Evolutionary conservation across 1,140 invertebrate species (phyloP).

Genomic region (Zaprionus vittiger): DNA sequence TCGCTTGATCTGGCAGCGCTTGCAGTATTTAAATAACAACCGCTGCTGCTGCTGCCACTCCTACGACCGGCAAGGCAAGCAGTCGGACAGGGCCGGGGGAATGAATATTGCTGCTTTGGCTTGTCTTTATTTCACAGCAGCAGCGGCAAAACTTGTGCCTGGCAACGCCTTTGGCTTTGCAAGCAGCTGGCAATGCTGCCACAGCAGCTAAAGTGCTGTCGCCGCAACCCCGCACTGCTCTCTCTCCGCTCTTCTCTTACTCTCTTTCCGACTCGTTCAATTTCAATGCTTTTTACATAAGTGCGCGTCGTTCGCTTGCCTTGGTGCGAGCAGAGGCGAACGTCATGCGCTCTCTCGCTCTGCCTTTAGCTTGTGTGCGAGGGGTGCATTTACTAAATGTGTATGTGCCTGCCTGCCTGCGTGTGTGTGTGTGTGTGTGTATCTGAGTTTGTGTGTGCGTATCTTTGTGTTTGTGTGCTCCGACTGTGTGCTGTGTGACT

Average conservation of each 20-base stretch:
- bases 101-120: slow-evolving; percentile 45
- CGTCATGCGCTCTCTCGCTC: slow-evolving; percentile 3
- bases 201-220: slow-evolving; percentile 39
- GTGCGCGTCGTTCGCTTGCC: slow-evolving; percentile 55
- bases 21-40: slow-evolving; percentile 58
- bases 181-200: slow-evolving; percentile 55
- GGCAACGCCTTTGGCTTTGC: slow-evolving; percentile 58
- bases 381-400: slow-evolving; percentile 64
- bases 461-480: slow-evolving; percentile 14
- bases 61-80: slow-evolving; percentile 58
- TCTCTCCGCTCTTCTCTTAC: slow-evolving; percentile 24
- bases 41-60: slow-evolving; percentile 59
- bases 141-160: slow-evolving; percentile 41
- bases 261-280: slow-evolving; percentile 63
- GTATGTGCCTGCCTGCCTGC: slow-evolving; percentile 4
- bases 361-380: slow-evolving; percentile 31
- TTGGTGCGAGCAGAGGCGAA: slow-evolving; percentile 33
- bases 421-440: slow-evolving; percentile 8
- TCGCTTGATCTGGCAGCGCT: slow-evolving; percentile 36
- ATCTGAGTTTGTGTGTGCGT: slow-evolving; percentile 19
- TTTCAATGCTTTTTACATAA: slow-evolving; percentile 82
- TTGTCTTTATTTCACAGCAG: slow-evolving; percentile 52
- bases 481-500: slow-evolving; percentile 39
- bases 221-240: slow-evolving; percentile 41
- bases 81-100: slow-evolving; percentile 39